Base-by-base conservation (phyloP, 2,113 vertebrate species). In the Odocoileus virginianus region DNA sequence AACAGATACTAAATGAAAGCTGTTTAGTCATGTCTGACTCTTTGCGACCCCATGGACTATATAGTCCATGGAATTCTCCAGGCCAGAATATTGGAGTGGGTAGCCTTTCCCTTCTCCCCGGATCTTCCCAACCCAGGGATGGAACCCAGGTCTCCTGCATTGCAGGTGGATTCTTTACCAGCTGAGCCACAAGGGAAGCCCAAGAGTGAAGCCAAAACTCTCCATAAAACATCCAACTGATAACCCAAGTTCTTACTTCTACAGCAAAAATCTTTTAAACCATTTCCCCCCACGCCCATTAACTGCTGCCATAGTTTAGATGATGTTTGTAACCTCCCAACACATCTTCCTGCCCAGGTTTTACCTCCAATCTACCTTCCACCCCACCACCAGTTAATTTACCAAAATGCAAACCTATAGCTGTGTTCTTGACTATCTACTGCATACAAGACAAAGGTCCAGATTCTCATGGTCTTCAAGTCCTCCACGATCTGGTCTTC, bases 241-340 rank as follows among this genome's bases (percentile, higher is more conserved):
- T 81, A 67, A 58, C 57, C 50, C 57, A 43, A 11, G 6, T 81
- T 78, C n/a, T 94, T 28, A 36, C 40, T 21, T 67, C 30, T 36
- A 23, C 7, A 47, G 11, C 30, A 91, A 64, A 60, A 64, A 19
- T 79, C 43, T 89, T 27, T n/a, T 60, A 47, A 81, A 30, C 45
- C 12, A 30, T 25, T n/a, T 33, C 21, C 5, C 5, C 8, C 36
- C 25, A 78, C 5, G 5, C 30, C 36, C 23, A 27, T 14, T 54
- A 84, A 36, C 1, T 54, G 21, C 27, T 7, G 16, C 50, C 58
- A 1, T 60, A 54, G 11, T 60, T 78, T 45, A 28, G 7, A 67
- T 19, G 43, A 67, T 30, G n/a, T 91, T 94, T 96, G 50, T 78
- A 52, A 79, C n/a, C 57, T 91, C 30, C 36, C n/a, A 89, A 52